A percentile compares a stretch with the other conserved stretches of the same genome.
Conservation (phyloP, 2,888 invertebrate species). For the Folsomia candida region DNA sequence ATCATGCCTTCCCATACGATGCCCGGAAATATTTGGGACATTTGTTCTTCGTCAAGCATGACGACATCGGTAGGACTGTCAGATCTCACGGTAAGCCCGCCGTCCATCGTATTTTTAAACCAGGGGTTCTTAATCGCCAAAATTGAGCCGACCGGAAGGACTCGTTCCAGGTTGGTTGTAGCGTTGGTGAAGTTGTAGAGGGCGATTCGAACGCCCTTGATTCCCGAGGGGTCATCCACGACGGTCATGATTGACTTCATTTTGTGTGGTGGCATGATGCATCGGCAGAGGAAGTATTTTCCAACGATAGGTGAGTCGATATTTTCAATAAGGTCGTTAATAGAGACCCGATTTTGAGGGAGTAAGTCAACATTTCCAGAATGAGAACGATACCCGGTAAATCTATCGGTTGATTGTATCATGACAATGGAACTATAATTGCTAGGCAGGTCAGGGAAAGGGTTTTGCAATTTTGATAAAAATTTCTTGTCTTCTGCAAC, state of each 20-base stretch:
- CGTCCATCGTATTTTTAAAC: conserved; percentile 20
- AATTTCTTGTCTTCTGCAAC: too few relatives aligned
- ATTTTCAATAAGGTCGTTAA: background rate
- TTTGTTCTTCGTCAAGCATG: background rate
- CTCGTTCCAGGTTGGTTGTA: background rate
- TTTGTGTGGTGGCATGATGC: background rate
- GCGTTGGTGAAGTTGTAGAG: background rate
- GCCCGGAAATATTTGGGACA: background rate
- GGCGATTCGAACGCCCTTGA: background rate
- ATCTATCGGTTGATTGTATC: too few relatives aligned
- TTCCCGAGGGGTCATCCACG: background rate
- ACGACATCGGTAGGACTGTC: conserved; percentile 15
- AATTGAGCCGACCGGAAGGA: conserved; percentile 19
- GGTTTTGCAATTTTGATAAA: too few relatives aligned
- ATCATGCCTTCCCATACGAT: conserved; percentile 13
- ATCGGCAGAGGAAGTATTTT: background rate
- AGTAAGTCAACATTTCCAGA: too few relatives aligned
- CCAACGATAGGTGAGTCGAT: background rate
- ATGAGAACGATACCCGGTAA: too few relatives aligned
- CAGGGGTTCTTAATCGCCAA: conserved; percentile 24
- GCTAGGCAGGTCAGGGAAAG: too few relatives aligned
- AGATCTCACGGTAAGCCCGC: conserved; percentile 2
- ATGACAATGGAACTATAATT: too few relatives aligned
- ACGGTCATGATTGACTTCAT: background rate
- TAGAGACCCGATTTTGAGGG: background rate